phyloP scores from a whole-genome alignment of 2,113 vertebrate species.

The Chamaetylas fuelleborni region DNA sequence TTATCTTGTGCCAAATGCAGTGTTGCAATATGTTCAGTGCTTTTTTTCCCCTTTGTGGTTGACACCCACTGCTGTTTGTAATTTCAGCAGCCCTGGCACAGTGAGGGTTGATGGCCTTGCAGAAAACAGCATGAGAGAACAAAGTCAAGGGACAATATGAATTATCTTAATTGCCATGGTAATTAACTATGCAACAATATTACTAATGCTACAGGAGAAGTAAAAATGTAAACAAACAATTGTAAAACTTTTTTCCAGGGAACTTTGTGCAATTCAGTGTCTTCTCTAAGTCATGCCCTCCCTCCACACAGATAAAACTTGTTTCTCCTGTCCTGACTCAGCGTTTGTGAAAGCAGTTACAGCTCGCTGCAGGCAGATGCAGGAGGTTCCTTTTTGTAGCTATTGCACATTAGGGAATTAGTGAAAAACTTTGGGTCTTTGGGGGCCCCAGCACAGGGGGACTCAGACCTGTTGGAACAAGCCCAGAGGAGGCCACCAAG shows the following conservation, averaged over 20 bases:
- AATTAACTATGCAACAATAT: neutral
- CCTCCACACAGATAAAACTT: neutral
- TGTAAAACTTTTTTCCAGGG: neutral
- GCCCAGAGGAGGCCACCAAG: neutral
- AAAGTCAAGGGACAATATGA: neutral
- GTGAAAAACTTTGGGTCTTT: rapidly evolving
- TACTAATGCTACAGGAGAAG: neutral
- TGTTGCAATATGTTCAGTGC: neutral
- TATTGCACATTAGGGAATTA: neutral
- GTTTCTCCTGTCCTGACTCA: slow-evolving; percentile 19
- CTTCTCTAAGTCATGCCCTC: neutral
- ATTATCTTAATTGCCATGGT: neutral
- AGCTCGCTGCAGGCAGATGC: neutral
- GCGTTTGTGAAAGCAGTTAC: neutral
- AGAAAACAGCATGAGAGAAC: neutral
- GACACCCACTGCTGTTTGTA: slow-evolving; percentile 19
- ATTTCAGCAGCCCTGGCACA: neutral
- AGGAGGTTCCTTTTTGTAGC: neutral
- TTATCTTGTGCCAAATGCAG: neutral
- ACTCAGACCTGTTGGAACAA: neutral
- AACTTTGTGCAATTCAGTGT: neutral
- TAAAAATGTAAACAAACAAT: rapidly evolving
- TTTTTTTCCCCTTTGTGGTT: neutral
- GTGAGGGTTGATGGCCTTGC: neutral
- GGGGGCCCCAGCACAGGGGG: neutral